phyloP scores from a whole-genome alignment of 2,113 vertebrate species.

The Eurystomus gularis region DNA sequence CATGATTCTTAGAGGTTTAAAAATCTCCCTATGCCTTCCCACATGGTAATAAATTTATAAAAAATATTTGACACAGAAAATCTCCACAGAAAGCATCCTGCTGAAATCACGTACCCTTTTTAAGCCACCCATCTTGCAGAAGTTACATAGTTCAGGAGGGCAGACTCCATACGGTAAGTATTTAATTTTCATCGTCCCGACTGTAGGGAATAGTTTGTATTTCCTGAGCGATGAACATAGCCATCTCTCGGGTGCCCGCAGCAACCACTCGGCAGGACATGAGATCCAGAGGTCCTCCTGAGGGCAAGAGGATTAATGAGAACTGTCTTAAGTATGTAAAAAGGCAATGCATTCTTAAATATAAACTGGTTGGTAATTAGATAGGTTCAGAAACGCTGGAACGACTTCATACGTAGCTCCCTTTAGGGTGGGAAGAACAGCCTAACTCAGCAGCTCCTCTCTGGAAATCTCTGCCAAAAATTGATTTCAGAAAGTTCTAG shows the following conservation, averaged over 20 bases:
- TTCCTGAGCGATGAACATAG: conserved; percentile 80
- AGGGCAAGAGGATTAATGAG: conserved; percentile 28
- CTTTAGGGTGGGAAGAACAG: neutral
- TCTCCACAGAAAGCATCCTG: neutral
- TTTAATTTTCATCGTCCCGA: conserved; percentile 77
- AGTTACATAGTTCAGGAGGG: neutral
- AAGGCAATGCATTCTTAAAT: neutral
- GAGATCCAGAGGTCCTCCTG: conserved; percentile 86
- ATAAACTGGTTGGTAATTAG: neutral
- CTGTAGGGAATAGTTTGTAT: conserved; percentile 82
- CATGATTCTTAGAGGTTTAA: conserved; percentile 10
- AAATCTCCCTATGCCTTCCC: conserved; percentile 38
- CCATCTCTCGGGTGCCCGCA: conserved; percentile 82
- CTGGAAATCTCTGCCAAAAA: neutral
- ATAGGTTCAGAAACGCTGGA: neutral
- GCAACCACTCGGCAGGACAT: conserved; percentile 89
- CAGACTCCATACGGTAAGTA: neutral
- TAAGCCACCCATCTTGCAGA: neutral
- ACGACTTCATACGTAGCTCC: neutral
- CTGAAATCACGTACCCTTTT: neutral
- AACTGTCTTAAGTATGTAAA: neutral
- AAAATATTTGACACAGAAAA: conserved; percentile 36
- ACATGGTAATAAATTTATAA: conserved; percentile 45
- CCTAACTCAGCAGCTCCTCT: neutral
- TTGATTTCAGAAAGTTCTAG: neutral